These are phyloP conservation scores for Cyprinus carpio DNA, from an alignment of 2,113 vertebrate genomes.

Conservation along the genomic window DNA sequence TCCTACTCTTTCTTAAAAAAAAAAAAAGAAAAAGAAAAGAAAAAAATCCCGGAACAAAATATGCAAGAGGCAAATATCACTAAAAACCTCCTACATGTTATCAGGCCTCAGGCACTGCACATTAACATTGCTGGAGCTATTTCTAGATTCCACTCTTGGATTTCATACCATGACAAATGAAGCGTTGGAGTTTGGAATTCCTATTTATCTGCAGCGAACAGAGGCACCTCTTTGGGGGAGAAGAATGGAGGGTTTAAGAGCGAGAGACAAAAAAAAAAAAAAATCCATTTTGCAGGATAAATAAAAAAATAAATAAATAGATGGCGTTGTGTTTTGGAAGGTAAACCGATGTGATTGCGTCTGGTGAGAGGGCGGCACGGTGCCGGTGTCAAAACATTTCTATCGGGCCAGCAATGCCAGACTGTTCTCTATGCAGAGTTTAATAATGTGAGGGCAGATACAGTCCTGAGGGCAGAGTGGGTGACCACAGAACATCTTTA, in stretches of 20 bases:
- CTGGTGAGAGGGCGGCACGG: slow-evolving; percentile 60
- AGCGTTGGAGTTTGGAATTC: slow-evolving; percentile 75
- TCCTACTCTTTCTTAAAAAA: slow-evolving; percentile 18
- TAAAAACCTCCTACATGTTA: slow-evolving; percentile 83
- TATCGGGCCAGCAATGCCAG: slow-evolving; percentile 40
- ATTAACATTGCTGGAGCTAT: slow-evolving; percentile 79
- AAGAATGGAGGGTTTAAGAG: slow-evolving; percentile 79
- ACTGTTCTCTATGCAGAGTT: slow-evolving; percentile 19
- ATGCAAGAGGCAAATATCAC: slow-evolving; percentile 83
- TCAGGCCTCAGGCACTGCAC: slow-evolving; percentile 77
- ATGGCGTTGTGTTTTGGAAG: slow-evolving; percentile 58
- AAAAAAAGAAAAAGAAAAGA: slow-evolving; percentile 54
- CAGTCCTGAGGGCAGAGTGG: slow-evolving; percentile 46
- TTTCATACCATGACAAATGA: slow-evolving; percentile 83
- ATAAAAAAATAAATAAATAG: slow-evolving; percentile 77
- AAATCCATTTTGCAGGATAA: slow-evolving; percentile 75
- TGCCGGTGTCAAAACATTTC: slow-evolving; percentile 21
- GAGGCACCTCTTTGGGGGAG: slow-evolving; percentile 74
- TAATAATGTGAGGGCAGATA: slow-evolving; percentile 42
- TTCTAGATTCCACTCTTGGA: slow-evolving; percentile 82
- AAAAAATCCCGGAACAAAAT: slow-evolving; percentile 75
- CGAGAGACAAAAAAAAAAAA: slow-evolving; percentile 70
- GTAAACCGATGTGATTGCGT: slow-evolving; percentile 69
- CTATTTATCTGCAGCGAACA: slow-evolving; percentile 69
- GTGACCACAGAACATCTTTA: slow-evolving; percentile 39